Percentiles rank a stretch among this genome's conserved stretches.
Evolutionary conservation across 2,888 invertebrate genomes (phyloP).

Genomic region (Drosophila basisetae): DNA sequence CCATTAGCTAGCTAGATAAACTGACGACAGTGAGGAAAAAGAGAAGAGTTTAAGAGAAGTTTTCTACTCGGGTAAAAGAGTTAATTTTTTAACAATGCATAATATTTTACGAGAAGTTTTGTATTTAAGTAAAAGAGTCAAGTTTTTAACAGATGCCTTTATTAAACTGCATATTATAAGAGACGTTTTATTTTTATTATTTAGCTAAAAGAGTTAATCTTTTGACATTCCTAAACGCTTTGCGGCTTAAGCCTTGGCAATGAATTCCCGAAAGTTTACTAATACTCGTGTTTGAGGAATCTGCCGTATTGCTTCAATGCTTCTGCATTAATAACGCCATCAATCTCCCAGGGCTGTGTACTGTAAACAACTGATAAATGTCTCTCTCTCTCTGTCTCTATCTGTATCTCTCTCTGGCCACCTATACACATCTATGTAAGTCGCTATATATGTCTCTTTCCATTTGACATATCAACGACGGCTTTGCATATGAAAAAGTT

Average conservation of each 20-base stretch:
- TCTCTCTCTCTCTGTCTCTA: constrained; percentile 1
- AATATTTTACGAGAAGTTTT: not conserved
- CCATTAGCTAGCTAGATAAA: no score
- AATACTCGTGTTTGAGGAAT: not conserved
- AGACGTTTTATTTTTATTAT: not conserved
- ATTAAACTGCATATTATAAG: not conserved
- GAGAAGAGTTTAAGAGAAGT: not conserved
- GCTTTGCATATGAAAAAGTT: constrained; percentile 48
- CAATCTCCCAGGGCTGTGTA: constrained; percentile 11
- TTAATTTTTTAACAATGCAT: not conserved
- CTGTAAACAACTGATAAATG: constrained; percentile 33
- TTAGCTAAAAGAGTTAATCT: not conserved
- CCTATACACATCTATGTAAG: not conserved
- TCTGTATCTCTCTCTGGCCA: not conserved
- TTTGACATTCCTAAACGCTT: not conserved
- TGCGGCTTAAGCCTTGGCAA: not conserved
- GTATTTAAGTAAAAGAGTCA: not conserved
- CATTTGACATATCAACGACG: constrained; percentile 42
- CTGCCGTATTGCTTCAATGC: not conserved
- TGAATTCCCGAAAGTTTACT: not conserved
- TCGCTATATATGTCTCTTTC: constrained; percentile 8
- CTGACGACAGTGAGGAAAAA: not conserved
- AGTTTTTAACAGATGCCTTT: not conserved
- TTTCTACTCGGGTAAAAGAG: not conserved
- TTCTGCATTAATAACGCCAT: constrained; percentile 5